Evolutionary conservation across 2,113 vertebrate genomes (phyloP).

Genomic region (Muntiacus reevesi): DNA sequence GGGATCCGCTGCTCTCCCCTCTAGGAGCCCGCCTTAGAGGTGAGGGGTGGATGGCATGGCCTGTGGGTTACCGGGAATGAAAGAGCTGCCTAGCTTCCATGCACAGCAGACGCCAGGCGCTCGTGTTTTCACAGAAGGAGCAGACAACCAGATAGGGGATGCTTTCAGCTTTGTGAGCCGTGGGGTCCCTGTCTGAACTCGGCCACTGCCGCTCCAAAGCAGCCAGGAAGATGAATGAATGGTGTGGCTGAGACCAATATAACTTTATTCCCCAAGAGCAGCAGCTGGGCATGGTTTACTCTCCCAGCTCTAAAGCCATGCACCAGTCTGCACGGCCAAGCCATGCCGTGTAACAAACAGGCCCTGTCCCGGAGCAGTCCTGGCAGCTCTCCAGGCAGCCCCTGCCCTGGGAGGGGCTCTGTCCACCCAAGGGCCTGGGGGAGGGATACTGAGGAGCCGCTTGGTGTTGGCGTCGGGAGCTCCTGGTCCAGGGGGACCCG

Average conservation of each 20-base stretch:
- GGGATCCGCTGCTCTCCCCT: not conserved
- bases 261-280: not conserved
- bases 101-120: not conserved
- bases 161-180: accelerated
- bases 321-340: accelerated
- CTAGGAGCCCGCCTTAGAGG: accelerated
- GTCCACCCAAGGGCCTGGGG: too few relatives aligned
- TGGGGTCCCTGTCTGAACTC: too few relatives aligned
- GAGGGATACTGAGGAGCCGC: accelerated
- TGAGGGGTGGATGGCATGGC: accelerated
- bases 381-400: not conserved
- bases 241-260: not conserved
- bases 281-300: accelerated
- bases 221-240: not conserved
- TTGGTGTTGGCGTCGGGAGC: accelerated
- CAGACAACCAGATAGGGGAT: not conserved
- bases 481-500: accelerated
- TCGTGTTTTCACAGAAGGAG: not conserved
- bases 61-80: not conserved
- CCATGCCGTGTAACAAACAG: accelerated
- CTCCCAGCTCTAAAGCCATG: not conserved
- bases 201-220: not conserved
- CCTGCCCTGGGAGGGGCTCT: not conserved
- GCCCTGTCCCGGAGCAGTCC: accelerated
- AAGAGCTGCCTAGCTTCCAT: not conserved